phyloP scores from a whole-genome alignment of 1,140 invertebrate species.

The Drosophila athabasca region DNA sequence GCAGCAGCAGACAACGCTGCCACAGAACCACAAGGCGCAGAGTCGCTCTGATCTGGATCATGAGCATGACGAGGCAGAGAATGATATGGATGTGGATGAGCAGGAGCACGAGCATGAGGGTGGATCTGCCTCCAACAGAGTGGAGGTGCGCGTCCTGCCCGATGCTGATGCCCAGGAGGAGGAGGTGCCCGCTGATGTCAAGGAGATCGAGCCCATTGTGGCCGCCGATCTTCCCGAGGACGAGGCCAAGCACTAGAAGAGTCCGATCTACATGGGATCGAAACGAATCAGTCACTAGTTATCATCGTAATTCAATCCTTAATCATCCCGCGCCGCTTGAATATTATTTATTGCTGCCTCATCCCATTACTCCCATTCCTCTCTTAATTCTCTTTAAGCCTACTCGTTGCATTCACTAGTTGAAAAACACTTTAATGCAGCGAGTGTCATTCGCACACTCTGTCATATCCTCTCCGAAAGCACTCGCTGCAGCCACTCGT shows the following conservation, averaged over 20 bases:
- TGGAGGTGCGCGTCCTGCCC: slow-evolving; percentile 56
- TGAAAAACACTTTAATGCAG: too few species aligned
- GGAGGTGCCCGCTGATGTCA: slow-evolving; percentile 49
- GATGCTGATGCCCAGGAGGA: slow-evolving; percentile 43
- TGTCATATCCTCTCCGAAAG: not conserved
- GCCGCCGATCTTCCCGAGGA: slow-evolving; percentile 50
- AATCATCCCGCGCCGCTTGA: slow-evolving; percentile 56
- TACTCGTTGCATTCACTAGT: too few species aligned
- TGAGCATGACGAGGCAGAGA: not conserved
- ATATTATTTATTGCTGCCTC: slow-evolving; percentile 59
- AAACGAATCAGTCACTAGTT: slow-evolving; percentile 49
- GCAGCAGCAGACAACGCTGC: slow-evolving; percentile 6
- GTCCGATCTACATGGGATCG: not conserved
- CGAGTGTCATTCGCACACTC: too few species aligned
- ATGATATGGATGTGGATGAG: not conserved
- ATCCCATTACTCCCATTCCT: slow-evolving; percentile 15
- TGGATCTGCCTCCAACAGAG: slow-evolving; percentile 40
- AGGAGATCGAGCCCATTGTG: slow-evolving; percentile 66
- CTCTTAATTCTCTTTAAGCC: not conserved
- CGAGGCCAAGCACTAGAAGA: slow-evolving; percentile 58
- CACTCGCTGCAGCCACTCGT: too few species aligned
- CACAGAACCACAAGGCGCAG: slow-evolving; percentile 62
- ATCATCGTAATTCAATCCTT: slow-evolving; percentile 33
- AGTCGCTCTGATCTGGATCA: slow-evolving; percentile 68
- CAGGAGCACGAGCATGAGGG: slow-evolving; percentile 27